Conservation (phyloP, 2,113 vertebrate species). For the Tenebrosternarchus preto region DNA sequence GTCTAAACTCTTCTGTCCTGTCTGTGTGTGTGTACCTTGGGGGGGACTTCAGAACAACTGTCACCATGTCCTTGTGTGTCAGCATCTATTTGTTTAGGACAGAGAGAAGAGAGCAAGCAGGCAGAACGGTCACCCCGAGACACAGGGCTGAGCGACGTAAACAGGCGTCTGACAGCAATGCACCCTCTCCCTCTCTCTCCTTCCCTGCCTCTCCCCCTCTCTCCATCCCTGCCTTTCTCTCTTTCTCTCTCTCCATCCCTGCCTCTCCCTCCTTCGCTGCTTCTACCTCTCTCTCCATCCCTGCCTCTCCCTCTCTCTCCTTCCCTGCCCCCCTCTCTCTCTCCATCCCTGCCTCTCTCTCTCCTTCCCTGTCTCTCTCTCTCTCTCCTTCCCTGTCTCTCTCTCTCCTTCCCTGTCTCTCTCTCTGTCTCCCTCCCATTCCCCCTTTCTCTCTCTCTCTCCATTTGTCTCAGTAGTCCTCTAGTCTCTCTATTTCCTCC, state of each 20-base stretch:
- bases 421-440: not conserved
- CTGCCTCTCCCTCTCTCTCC: no score
- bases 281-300: slow-evolving; percentile 18
- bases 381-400: not conserved
- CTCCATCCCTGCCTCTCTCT: no score
- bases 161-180: slow-evolving; percentile 8
- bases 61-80: slow-evolving; percentile 18
- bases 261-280: not conserved
- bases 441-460: slow-evolving; percentile 19
- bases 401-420: not conserved
- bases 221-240: not conserved
- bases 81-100: slow-evolving; percentile 7
- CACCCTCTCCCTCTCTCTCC: not conserved
- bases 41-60: no score
- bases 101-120: slow-evolving; percentile 25
- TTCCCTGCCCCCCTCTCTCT: not conserved
- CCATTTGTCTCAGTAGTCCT: no score
- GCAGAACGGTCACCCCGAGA: not conserved
- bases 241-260: slow-evolving; percentile 14
- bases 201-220: not conserved
- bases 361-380: no score
- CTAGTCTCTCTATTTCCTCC: not conserved
- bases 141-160: not conserved
- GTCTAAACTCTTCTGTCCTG: no score
- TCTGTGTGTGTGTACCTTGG: no score